Evolutionary conservation across 2,797 vertebrate species (phyloP).

Genomic region (Carduelis carduelis): DNA sequence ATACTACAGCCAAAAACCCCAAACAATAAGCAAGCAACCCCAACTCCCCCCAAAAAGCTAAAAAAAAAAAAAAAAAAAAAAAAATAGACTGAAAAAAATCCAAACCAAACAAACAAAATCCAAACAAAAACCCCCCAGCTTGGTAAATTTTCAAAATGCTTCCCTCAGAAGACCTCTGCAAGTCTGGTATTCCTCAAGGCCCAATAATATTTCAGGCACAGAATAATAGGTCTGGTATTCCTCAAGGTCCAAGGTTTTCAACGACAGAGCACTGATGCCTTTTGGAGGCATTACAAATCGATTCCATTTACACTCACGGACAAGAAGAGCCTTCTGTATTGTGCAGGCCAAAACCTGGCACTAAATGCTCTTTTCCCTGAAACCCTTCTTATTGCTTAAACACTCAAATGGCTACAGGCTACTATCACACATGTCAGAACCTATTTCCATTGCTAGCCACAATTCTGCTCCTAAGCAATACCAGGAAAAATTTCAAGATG

Average conservation of each 20-base stretch:
- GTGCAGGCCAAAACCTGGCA: neutral
- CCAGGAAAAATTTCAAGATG: neutral
- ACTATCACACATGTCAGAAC: slow-evolving; percentile 41
- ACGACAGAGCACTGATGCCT: neutral
- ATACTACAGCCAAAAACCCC: neutral
- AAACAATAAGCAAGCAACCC: neutral
- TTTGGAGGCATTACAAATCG: neutral
- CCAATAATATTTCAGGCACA: neutral
- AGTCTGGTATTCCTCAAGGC: neutral
- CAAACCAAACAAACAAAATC: neutral
- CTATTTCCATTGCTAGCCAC: neutral
- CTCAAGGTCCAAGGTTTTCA: slow-evolving; percentile 7
- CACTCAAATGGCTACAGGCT: neutral
- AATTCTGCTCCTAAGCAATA: neutral
- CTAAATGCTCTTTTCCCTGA: neutral
- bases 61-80: neutral
- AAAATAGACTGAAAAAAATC: neutral
- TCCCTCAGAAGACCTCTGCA: neutral
- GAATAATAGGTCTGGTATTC: slow-evolving; percentile 2
- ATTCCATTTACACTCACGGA: neutral
- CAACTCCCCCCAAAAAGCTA: fast-evolving
- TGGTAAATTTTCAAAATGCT: neutral
- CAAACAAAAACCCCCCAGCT: neutral
- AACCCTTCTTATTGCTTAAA: neutral
- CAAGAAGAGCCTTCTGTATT: neutral